Evolutionary conservation across 2,797 vertebrate genomes (phyloP).

Genomic region (Anisognathus igniventris): DNA sequence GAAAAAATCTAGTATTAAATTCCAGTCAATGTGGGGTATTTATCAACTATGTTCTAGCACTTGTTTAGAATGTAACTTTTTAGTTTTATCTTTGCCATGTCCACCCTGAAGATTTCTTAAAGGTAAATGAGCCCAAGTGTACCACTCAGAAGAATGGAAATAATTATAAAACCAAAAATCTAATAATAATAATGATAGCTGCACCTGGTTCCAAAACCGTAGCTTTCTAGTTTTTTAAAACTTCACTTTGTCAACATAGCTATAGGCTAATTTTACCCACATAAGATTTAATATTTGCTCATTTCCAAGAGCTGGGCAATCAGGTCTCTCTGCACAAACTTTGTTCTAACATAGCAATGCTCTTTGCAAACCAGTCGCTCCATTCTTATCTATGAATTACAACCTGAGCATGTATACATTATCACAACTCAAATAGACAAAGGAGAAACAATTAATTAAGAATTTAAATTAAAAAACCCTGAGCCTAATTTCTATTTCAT

Average conservation of each 20-base stretch:
- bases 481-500: not conserved
- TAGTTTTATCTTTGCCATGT: not conserved
- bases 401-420: not conserved
- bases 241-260: not conserved
- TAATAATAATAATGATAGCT: not conserved
- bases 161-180: not conserved
- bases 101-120: not conserved
- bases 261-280: not conserved
- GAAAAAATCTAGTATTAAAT: not conserved
- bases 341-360: not conserved
- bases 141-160: not conserved
- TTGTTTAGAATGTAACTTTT: not conserved
- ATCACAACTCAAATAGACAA: not conserved
- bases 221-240: not conserved
- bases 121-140: not conserved
- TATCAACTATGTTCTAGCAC: not conserved
- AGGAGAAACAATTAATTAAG: not conserved
- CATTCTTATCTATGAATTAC: not conserved
- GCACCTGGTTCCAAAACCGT: not conserved
- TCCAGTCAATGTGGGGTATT: not conserved
- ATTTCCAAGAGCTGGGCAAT: not conserved
- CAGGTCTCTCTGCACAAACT: not conserved
- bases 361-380: not conserved
- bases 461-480: not conserved
- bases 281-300: not conserved